Base-by-base conservation (phyloP, 2,113 vertebrate species). In the Pheucticus melanocephalus region DNA sequence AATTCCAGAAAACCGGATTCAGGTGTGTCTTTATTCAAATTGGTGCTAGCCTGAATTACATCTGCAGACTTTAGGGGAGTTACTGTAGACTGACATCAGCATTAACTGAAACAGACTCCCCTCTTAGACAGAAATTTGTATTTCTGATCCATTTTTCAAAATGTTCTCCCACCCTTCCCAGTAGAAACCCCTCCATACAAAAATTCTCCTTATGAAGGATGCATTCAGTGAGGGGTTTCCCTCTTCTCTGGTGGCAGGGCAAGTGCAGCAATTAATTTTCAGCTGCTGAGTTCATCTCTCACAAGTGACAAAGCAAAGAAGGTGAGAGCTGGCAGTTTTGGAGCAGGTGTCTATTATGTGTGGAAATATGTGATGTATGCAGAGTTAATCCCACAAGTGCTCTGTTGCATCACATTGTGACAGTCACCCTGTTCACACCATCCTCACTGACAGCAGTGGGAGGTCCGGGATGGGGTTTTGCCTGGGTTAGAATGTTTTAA, bases 311-410 rank as follows among this genome's bases (percentile, higher is more conserved):
- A 72, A 93, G 79, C 68, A 68, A 88, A 83, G 87, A 56, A 95
- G 72, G 82, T 84, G 88, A 96, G 90, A 92, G 54, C 48, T 83
- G 56, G 88, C 42, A 78, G 5, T 93, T 92, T 61, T 68, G 77
- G 76, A 93, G 76, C 72, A 94, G 86, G 93, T 94, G 82, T 93
- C 88, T 96, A 27, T 90, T 95, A 88, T 21, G 60, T 90, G 88
- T 86, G 69, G 88, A 95, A 95, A 68, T 83, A 54, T 0, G 0
- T 81, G 86, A 88, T 84, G 73, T 89, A 88, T 86, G 90, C 90
- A 90, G 80, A 94, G 88, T 35, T 73, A 86, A 92, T 71, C 48
- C 57, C 31, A 48, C 47, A 37, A 83, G 76, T n/a, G 64, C 71
- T 94, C 56, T 83, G 64, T 66, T 60, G 85, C 82, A 92, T 54